Evolutionary conservation across 2,888 invertebrate genomes (phyloP).

Genomic region (Cosmia trapezina): DNA sequence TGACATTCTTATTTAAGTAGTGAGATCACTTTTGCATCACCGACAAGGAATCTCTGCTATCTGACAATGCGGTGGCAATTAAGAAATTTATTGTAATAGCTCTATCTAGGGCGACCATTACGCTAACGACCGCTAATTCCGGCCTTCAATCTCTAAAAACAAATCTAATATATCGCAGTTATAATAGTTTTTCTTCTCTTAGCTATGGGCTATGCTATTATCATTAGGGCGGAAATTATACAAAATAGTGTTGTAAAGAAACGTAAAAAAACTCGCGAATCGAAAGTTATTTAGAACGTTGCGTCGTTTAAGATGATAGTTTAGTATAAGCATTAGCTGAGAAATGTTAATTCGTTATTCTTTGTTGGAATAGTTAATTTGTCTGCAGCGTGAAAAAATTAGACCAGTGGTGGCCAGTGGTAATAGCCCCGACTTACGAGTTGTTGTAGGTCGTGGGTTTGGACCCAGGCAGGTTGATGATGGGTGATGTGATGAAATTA

Average conservation of each 20-base stretch:
- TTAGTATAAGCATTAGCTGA: constrained; percentile 34
- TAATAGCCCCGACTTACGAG: neutral
- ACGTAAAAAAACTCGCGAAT: constrained; percentile 31
- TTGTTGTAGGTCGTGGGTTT: neutral
- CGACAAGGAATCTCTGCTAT: constrained; percentile 83
- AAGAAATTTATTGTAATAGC: constrained; percentile 87
- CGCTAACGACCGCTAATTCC: constrained; percentile 84
- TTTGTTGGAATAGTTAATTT: constrained; percentile 16
- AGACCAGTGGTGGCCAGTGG: neutral
- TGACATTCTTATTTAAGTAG: constrained; percentile 76
- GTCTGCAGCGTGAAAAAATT: neutral
- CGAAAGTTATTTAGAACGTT: constrained; percentile 32
- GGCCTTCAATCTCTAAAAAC: constrained; percentile 68
- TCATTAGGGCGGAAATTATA: constrained; percentile 55
- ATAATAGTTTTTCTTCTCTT: constrained; percentile 47
- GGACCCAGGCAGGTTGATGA: too few species aligned
- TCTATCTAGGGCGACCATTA: constrained; percentile 85
- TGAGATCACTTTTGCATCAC: constrained; percentile 87
- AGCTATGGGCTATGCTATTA: constrained; percentile 41
- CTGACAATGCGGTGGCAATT: constrained; percentile 81
- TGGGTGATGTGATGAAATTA: too few species aligned
- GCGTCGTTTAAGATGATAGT: constrained; percentile 19
- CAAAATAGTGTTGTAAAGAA: constrained; percentile 33
- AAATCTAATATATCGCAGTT: constrained; percentile 52
- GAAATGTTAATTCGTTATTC: constrained; percentile 31